Evolutionary conservation across 2,113 vertebrate genomes (phyloP), one percentile per base, ranked within the genome.

Genomic region (Gymnorhina tibicen): DNA sequence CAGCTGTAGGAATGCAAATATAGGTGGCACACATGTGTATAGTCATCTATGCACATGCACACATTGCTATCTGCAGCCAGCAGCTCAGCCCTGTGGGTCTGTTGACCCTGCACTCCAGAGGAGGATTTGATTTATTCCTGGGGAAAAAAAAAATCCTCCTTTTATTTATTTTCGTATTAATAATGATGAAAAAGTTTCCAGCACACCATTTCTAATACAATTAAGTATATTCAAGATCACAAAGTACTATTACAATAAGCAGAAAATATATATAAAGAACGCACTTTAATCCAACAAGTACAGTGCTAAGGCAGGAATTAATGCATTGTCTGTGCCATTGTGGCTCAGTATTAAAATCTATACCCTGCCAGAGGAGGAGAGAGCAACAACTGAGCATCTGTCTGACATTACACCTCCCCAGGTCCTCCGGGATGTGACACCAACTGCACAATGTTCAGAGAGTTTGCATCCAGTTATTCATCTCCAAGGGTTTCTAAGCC

Each of bases 131-230:
- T 91, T 92, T 91, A 78, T 74, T 95, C 69, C 76, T 42, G 5
- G 10, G 33, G 5, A 4, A 3, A 12, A 41, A 76, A 86, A 78
- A 79, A 80, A 84, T 80, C 70, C 59, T 93, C 24, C 16, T 80
- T 80, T 90, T 91, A 80, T 95, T 93, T 88, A 42, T 84, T 81
- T 95, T 89, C 35, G 6, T 53, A 74, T 89, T 91, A 74, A 52
- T 74, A 92, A 77, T 59, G 17, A 67, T 74, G 52, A 72, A 87
- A 96, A 95, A 56, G 7, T 1, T 84, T 89, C 85, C 79, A 41
- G 39, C 37, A 19, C 42, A 88, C 79, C 78, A 96, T 96, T 95
- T 88, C 92, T 97, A 97, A 97, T 96, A 68, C 95, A 96, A 86
- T 96, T 97, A 96, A 95, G 39, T 68, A 81, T 84, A 96, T 84